Conservation (phyloP, 1,140 invertebrate genomes). For the Himalopsyche phryganea region DNA sequence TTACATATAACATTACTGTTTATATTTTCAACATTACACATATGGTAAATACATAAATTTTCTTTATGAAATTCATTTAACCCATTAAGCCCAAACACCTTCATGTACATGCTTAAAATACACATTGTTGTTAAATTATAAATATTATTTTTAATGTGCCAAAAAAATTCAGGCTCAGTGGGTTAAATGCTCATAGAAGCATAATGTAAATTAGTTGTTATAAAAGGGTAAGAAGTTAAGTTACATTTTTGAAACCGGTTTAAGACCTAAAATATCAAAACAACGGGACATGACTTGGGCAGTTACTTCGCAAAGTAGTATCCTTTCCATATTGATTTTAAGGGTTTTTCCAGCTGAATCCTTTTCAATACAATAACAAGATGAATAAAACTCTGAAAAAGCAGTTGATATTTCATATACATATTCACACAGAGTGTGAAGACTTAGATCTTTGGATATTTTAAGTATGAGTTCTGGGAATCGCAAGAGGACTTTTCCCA, state of each 20-base stretch:
- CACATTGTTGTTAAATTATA: too few species aligned
- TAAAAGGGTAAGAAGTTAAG: too few species aligned
- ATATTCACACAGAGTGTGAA: constrained; percentile 93
- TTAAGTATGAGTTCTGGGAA: constrained; percentile 87
- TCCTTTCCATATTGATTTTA: constrained; percentile 80
- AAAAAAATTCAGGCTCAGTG: too few species aligned
- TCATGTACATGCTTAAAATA: too few species aligned
- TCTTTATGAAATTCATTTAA: too few species aligned
- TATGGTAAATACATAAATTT: too few species aligned
- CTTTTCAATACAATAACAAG: constrained; percentile 96
- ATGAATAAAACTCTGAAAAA: constrained; percentile 97
- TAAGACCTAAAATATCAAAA: constrained; percentile 89
- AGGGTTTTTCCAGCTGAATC: constrained; percentile 71
- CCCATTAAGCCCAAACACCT: too few species aligned
- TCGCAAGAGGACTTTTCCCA: constrained; percentile 81
- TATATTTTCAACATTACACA: too few species aligned
- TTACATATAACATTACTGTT: too few species aligned
- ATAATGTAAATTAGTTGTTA: too few species aligned
- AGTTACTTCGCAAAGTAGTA: constrained; percentile 91
- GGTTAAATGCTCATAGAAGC: too few species aligned
- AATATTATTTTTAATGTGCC: too few species aligned
- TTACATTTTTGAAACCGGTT: constrained; percentile 90
- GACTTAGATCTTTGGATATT: constrained; percentile 77
- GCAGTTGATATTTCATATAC: constrained; percentile 90
- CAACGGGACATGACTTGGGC: constrained; percentile 82